These are phyloP conservation scores for Xyrichtys novacula DNA, from an alignment of 2,797 vertebrate genomes.

Conservation along the genomic window DNA sequence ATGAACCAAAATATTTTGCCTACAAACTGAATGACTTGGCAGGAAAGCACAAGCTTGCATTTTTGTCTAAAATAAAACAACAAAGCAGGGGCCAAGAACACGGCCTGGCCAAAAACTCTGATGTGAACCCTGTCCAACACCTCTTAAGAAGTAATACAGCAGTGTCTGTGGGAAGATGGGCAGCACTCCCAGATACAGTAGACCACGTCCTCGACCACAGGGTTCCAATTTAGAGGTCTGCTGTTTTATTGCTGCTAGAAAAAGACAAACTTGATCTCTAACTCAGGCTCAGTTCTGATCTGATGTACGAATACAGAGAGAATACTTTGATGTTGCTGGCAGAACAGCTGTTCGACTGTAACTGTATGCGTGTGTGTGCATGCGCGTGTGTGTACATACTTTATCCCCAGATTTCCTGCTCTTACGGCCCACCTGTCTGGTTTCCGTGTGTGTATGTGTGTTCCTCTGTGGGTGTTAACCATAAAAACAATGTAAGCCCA, in stretches of 20 bases:
- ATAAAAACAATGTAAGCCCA: constrained; percentile 74
- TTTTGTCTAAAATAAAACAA: constrained; percentile 13
- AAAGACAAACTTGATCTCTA: constrained; percentile 30
- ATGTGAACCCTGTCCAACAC: background rate
- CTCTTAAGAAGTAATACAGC: background rate
- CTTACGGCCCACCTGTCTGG: constrained; percentile 49
- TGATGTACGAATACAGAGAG: constrained; percentile 29
- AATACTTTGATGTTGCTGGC: constrained; percentile 46
- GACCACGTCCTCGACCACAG: background rate
- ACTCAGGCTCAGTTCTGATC: constrained; percentile 17
- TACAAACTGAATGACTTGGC: constrained; percentile 29
- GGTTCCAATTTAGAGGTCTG: constrained; percentile 16
- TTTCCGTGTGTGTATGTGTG: constrained; percentile 22
- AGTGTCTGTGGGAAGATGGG: background rate
- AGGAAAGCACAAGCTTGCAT: constrained; percentile 10
- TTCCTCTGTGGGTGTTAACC: constrained; percentile 60
- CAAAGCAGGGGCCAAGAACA: background rate
- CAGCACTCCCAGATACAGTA: constrained; percentile 7
- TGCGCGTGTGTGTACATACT: constrained; percentile 11
- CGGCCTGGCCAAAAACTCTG: constrained; percentile 4
- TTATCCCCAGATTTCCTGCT: constrained; percentile 56
- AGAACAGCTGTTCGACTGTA: constrained; percentile 39
- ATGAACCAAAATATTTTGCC: constrained; percentile 15
- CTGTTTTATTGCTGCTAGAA: constrained; percentile 14
- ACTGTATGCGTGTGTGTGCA: background rate